These are phyloP conservation scores for Mohoua ochrocephala DNA, from an alignment of 2,113 vertebrate species.

Conservation along the genomic window DNA sequence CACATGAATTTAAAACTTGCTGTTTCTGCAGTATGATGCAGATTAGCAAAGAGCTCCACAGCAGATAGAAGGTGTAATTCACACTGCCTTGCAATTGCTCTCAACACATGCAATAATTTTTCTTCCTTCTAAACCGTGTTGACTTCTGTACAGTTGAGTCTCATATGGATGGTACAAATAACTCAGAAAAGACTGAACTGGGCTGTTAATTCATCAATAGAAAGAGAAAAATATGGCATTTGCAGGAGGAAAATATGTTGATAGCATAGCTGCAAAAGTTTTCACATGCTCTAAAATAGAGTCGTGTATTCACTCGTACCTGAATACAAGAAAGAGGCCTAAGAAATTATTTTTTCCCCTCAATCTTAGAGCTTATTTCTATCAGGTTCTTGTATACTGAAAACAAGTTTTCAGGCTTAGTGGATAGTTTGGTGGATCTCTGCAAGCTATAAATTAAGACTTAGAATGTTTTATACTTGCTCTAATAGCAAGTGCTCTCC, in stretches of 20 bases:
- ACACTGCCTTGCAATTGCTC: background rate
- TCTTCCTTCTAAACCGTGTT: background rate
- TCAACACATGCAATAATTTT: background rate
- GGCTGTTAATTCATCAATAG: background rate
- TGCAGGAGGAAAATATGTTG: background rate
- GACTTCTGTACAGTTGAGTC: background rate
- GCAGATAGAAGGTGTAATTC: background rate
- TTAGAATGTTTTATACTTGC: background rate
- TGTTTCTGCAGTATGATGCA: background rate
- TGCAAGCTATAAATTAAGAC: background rate
- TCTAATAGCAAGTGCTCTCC: background rate
- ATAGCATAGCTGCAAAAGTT: background rate
- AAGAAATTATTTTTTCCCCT: background rate
- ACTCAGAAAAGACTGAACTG: background rate
- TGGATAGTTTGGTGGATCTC: background rate
- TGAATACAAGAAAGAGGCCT: background rate
- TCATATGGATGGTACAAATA: background rate
- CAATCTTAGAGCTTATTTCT: background rate
- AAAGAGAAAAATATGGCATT: accelerated
- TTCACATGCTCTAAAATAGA: background rate
- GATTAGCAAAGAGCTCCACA: background rate
- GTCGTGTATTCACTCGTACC: background rate
- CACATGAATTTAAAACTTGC: background rate
- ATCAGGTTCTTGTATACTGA: background rate
- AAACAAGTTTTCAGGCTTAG: background rate